phyloP scores from a whole-genome alignment of 2,888 invertebrate species.

The Amphipyra tragopoginis region DNA sequence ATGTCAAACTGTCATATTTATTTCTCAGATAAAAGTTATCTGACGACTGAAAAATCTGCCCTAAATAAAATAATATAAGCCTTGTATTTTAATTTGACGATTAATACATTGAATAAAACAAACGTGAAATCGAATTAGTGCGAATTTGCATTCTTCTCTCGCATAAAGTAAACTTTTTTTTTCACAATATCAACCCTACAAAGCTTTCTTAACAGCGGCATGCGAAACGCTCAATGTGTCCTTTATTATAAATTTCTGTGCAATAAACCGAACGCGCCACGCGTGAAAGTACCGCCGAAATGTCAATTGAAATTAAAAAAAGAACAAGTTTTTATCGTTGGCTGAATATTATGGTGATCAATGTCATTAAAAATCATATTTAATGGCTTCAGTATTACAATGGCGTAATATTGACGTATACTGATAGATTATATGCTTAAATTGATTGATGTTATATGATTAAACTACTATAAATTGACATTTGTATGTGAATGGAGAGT shows the following conservation, averaged over 20 bases:
- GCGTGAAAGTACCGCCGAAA: conserved; percentile 60
- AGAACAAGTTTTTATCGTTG: conserved; percentile 37
- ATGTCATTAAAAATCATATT: conserved; percentile 50
- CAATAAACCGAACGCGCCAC: conserved; percentile 57
- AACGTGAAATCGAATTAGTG: no score
- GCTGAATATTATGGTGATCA: conserved; percentile 46
- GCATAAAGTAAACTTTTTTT: conserved; percentile 3
- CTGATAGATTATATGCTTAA: conserved; percentile 23
- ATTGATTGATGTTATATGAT: no score
- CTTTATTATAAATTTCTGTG: conserved; percentile 66
- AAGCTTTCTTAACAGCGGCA: conserved; percentile 69
- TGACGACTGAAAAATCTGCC: no score
- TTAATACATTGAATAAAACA: no score
- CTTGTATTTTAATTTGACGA: no score
- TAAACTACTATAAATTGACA: no score
- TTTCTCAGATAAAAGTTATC: no score
- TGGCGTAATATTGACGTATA: conserved; percentile 18
- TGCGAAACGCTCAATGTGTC: conserved; percentile 64
- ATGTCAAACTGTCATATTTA: no score
- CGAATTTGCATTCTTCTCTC: not conserved
- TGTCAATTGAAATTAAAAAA: conserved; percentile 57
- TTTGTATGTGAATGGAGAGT: no score
- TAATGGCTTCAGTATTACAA: conserved; percentile 31
- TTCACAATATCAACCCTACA: conserved; percentile 47
- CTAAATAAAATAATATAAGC: no score